Evolutionary conservation across 2,888 invertebrate genomes (phyloP), one percentile per base, ranked within the genome.

Genomic region (Amorpha juglandis): DNA sequence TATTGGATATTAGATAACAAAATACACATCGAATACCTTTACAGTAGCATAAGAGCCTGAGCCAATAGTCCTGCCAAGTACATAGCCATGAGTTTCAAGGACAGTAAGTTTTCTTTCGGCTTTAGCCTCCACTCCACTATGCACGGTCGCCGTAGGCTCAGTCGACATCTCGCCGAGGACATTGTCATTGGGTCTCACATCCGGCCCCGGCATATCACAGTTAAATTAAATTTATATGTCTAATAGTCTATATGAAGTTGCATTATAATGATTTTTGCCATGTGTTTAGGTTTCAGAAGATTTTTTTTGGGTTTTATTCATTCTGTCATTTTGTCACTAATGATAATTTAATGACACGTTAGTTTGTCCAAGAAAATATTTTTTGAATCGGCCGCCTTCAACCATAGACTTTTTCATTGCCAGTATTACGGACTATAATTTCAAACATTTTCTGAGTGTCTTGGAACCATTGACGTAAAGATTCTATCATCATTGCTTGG

Each of bases 31-130:
- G 27, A 27, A 53, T 90, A 96, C 96, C 94, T 96, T 96, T 11
- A 97, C 97, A 63, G 96, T 96, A 53, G 97, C 97, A 88, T 97
- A 97, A 50, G 97, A 97, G 21, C 97, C 97, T n/a, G 95, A 95
- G 6, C 97, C 97, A 74, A 97, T 96, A 6, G 95, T 95, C 81
- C 95, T 95, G 19, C 97, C 96, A 66, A 97, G 88, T 64, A 94
- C 93, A 77, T 97, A 97, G 70, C 97, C 97, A 84, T 97, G 97
- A 35, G 95, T 95, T 88, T 97, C 96, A 47, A 97, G 94, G 62
- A 97, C 96, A n/a, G 96, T 95, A 73, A 94, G 81, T 79, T 93
- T 93, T 71, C 86, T 84, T 71, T 93, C 93, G 70, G 88, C 68
- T 78, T 91, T 92, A 50, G 90, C 83, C 75, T 90, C 91, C 63